Evolutionary conservation across 2,113 vertebrate species (phyloP), one percentile per base, ranked within the genome.

Genomic region (Leiothrix lutea): DNA sequence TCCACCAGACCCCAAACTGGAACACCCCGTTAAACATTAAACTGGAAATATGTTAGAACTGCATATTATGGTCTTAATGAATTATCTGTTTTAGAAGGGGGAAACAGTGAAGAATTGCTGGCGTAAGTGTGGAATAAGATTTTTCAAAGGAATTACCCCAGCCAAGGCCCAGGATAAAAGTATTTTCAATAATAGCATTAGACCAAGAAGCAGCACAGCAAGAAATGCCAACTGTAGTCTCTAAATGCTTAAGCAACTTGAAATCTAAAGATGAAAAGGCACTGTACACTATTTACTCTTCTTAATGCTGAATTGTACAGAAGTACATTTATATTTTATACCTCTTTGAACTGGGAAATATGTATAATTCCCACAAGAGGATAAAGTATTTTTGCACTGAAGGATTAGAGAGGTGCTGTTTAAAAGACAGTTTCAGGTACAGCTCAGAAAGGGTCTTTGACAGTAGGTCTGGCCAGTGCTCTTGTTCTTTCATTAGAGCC

Each of bases 171-270:
- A 47, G 93, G 93, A 96, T 97, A 94, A 97, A 94, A 96, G 92
- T 91, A 92, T 95, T 96, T 92, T 95, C 92, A 92, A 93, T 96
- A 97, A 94, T 96, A 96, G 94, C 94, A 96, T 97, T 96, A 96
- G 64, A 85, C 64, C 92, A 96, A 95, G 88, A 94, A 95, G 93
- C 4, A 95, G 77, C 95, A 95, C 94, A 95, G 93, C 93, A 83
- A 96, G 90, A 96, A 96, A 94, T 95, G 95, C 94, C 95, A 95
- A 89, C 79, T 77, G 90, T 93, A 92, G 94, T 95, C 93, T 95
- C 92, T 74, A 96, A 92, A 92, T 92, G 94, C 93, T 94, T 97
- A 96, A 96, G 90, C 90, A 97, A 96, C 93, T 96, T 86, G 92
- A 95, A 97, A 96, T 96, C 93, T 96, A 40, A 62, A 95, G 95